These are phyloP conservation scores for Osmoderma eremita DNA, from an alignment of 2,888 invertebrate species.

Conservation along the genomic window DNA sequence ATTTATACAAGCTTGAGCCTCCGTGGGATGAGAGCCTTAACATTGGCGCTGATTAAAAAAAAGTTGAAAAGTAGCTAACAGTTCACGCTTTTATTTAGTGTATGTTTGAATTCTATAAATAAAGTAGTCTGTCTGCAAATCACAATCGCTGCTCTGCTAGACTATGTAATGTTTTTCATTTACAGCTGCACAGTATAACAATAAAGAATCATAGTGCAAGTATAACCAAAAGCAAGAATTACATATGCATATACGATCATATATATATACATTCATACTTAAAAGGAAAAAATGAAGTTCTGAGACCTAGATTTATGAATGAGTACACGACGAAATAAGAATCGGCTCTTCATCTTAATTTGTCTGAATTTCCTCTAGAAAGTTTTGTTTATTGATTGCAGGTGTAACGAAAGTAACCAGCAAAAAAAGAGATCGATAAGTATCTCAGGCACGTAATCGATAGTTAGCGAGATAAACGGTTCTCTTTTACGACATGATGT, in stretches of 20 bases:
- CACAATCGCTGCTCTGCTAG: too few relatives aligned
- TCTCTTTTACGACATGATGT: slow-evolving; percentile 26
- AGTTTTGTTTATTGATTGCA: slow-evolving; percentile 50
- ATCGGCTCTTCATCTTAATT: slow-evolving; percentile 41
- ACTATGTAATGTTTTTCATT: too few relatives aligned
- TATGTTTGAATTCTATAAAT: too few relatives aligned
- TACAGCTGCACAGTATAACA: background rate
- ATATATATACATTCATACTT: too few relatives aligned
- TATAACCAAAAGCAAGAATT: too few relatives aligned
- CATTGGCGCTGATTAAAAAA: background rate
- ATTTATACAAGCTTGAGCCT: background rate
- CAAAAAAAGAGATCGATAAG: slow-evolving; percentile 14
- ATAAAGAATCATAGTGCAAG: background rate
- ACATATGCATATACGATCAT: too few relatives aligned
- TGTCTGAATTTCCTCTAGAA: slow-evolving; percentile 47
- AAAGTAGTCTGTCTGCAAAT: too few relatives aligned
- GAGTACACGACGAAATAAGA: slow-evolving; percentile 38
- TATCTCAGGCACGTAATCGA: slow-evolving; percentile 34
- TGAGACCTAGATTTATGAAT: slow-evolving; percentile 42
- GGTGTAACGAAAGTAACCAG: slow-evolving; percentile 46
- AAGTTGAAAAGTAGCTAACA: too few relatives aligned
- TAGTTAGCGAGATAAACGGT: slow-evolving; percentile 30
- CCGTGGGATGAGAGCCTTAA: background rate
- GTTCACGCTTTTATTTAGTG: too few relatives aligned
- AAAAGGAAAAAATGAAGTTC: slow-evolving; percentile 18